Conservation (phyloP, 2,888 invertebrate genomes). For the Vanessa cardui region DNA sequence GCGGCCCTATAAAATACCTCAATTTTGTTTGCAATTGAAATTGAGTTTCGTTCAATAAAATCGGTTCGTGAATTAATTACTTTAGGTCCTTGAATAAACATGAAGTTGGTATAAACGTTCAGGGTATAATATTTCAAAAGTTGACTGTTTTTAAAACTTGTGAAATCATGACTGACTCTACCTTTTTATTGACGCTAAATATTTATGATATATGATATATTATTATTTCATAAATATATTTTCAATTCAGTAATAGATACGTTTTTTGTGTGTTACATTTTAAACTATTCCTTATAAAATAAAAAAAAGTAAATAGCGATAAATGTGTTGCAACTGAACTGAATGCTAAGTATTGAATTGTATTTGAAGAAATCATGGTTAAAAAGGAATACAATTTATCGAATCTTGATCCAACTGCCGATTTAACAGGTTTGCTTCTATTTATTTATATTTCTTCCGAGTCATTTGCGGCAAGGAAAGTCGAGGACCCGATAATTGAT, state of each 20-base stretch:
- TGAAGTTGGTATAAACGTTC: slow-evolving; percentile 12
- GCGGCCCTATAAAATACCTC: slow-evolving; percentile 12
- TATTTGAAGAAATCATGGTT: not conserved
- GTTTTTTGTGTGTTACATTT: too few species aligned
- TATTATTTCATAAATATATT: too few species aligned
- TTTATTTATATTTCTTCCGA: slow-evolving; percentile 37
- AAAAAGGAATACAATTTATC: not conserved
- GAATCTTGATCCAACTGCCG: not conserved
- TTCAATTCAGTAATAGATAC: too few species aligned
- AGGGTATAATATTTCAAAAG: not conserved
- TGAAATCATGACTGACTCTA: too few species aligned
- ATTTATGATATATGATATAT: too few species aligned
- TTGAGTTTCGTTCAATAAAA: slow-evolving; percentile 30
- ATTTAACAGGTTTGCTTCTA: slow-evolving; percentile 10
- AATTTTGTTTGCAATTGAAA: slow-evolving; percentile 27
- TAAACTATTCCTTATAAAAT: too few species aligned
- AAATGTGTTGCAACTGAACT: too few species aligned
- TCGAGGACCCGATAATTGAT: slow-evolving; percentile 38
- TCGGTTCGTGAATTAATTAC: slow-evolving; percentile 27
- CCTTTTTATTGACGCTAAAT: too few species aligned
- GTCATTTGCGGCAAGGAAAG: slow-evolving; percentile 33
- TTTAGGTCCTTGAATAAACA: slow-evolving; percentile 16
- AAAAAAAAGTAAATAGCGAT: too few species aligned
- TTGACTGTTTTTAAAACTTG: not conserved
- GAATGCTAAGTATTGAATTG: not conserved